Conservation (phyloP, 2,888 invertebrate genomes). For the Mimachlamys varia region DNA sequence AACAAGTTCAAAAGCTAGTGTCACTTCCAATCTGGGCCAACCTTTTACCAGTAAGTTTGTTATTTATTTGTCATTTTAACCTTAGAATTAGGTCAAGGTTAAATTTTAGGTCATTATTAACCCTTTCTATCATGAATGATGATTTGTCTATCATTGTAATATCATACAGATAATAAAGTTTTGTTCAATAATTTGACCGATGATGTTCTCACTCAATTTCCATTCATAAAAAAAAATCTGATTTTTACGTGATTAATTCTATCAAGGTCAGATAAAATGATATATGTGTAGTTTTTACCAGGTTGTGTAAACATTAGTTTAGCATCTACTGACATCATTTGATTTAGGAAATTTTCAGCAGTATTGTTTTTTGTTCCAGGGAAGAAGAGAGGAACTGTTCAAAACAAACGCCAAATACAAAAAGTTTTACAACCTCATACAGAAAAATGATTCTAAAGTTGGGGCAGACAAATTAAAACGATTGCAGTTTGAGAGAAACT, state of each 20-base stretch:
- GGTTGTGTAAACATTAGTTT: background rate
- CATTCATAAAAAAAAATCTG: too few relatives aligned
- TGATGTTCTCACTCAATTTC: too few relatives aligned
- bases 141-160: too few relatives aligned
- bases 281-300: background rate
- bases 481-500: constrained; percentile 91
- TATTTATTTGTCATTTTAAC: background rate
- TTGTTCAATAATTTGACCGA: too few relatives aligned
- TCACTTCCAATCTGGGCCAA: constrained; percentile 94
- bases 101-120: too few relatives aligned
- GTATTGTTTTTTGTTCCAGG: constrained; percentile 80
- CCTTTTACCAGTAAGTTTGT: constrained; percentile 87
- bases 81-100: background rate
- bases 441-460: constrained; percentile 88
- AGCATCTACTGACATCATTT: background rate
- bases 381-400: constrained; percentile 93
- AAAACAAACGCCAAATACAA: constrained; percentile 93
- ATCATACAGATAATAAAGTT: too few relatives aligned
- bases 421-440: constrained; percentile 94
- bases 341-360: background rate
- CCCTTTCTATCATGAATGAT: too few relatives aligned
- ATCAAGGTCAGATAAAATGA: background rate
- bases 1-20: constrained; percentile 94
- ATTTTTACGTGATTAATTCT: too few relatives aligned
- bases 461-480: constrained; percentile 78